Evolutionary conservation across 2,797 vertebrate species (phyloP), one percentile per base, ranked within the genome.

Genomic region (Lemur catta): DNA sequence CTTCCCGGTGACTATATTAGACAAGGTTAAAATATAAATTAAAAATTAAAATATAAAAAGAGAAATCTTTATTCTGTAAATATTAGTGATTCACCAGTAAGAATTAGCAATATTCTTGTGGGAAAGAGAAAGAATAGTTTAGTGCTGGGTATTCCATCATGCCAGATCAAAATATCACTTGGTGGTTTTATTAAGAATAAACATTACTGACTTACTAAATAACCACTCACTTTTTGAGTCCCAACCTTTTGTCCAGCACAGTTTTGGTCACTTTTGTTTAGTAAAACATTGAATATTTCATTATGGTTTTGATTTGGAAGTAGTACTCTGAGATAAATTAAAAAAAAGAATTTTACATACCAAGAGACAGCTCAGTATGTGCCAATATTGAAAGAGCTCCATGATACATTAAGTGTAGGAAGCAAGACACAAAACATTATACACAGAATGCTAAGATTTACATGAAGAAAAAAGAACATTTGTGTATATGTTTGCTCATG

Each of bases 21-120:
- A 96, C 92, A 90, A 38, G 67, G 57, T 91, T 43, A 59, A 91
- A 94, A 61, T 69, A 38, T 81, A 89, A 80, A 80, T 69, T 69
- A 81, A 85, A 95, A 92, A 57, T 80, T 17, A 84, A 94, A 97
- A 76, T 41, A 13, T 57, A 26, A 82, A 38, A 41, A 22, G 24
- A 91, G 30, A 46, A 55, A 0, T 91, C 52, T 88, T 85, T 94
- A 87, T 63, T 79, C 17, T 61, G 18, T 85, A 67, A 86, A 76
- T 89, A 81, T 61, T 82, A 74, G 61, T 28, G 28, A 57, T 74
- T 91, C 48, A 52, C 14, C 33, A 2, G 13, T 55, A 74, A 86
- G 63, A 91, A 81, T n/a, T 41, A 69, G 33, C 24, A 57, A 30
- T 87, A 84, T 89, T 96, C 76, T 87, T 87, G 48, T 30, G 4